These are phyloP conservation scores for Engystomops pustulosus DNA, from an alignment of 2,113 vertebrate species.

Conservation along the genomic window DNA sequence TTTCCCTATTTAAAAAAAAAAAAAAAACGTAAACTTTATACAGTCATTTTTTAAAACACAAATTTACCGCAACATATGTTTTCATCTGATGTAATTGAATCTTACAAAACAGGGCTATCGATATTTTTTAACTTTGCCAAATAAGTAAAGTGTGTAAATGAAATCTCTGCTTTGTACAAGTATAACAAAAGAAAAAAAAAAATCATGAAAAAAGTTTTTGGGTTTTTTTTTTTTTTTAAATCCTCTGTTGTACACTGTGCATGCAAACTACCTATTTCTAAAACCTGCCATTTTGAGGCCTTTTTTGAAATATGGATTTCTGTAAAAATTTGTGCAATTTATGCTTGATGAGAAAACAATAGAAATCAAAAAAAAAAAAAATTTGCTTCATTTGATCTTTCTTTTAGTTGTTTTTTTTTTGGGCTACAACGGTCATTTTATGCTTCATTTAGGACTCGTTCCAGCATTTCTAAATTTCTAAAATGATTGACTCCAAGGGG, in stretches of 20 bases:
- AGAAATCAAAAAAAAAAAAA: constrained; percentile 81
- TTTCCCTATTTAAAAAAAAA: too few species aligned
- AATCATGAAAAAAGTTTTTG: constrained; percentile 72
- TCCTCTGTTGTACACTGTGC: constrained; percentile 84
- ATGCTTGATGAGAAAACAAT: constrained; percentile 73
- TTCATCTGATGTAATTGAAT: constrained; percentile 62
- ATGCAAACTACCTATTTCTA: constrained; percentile 88
- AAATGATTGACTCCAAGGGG: constrained; percentile 79
- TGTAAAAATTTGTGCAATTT: constrained; percentile 83
- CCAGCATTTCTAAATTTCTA: constrained; percentile 79
- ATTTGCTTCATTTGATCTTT: constrained; percentile 68
- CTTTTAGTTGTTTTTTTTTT: constrained; percentile 80
- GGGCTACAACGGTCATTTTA: too few species aligned
- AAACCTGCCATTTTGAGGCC: constrained; percentile 82
- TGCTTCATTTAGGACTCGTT: constrained; percentile 72
- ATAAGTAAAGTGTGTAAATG: constrained; percentile 82
- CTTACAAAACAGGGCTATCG: constrained; percentile 60
- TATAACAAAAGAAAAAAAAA: background rate
- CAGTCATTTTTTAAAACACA: constrained; percentile 62
- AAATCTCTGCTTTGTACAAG: constrained; percentile 83
- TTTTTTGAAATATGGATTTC: constrained; percentile 82
- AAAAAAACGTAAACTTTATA: too few species aligned
- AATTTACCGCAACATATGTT: constrained; percentile 76
- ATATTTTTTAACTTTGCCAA: constrained; percentile 78
- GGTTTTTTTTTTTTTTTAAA: constrained; percentile 75